Percentiles rank a stretch among this genome's conserved stretches.
phyloP scores from a whole-genome alignment of 2,888 invertebrate genomes.

The Coecobrya sp. region DNA sequence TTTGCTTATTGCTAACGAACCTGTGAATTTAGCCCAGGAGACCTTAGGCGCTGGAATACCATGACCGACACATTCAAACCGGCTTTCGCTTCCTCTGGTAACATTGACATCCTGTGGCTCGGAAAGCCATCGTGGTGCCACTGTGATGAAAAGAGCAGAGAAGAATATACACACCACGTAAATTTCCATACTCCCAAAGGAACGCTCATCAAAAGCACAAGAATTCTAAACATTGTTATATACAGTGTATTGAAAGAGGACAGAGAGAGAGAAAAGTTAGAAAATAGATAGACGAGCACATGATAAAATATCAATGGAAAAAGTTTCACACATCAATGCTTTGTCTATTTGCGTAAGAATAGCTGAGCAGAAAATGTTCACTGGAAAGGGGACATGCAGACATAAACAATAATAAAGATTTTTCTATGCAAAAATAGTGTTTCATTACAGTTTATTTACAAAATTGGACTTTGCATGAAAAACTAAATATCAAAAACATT shows the following conservation, averaged over 20 bases:
- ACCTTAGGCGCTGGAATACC: constrained; percentile 83
- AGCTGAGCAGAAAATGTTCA: neutral
- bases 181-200: constrained; percentile 68
- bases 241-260: neutral
- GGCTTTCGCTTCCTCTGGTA: constrained; percentile 83
- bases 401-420: neutral
- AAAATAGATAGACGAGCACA: neutral
- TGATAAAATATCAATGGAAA: constrained; percentile 27
- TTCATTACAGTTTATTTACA: neutral
- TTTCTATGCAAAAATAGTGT: neutral
- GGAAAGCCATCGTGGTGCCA: constrained; percentile 84
- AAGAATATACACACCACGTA: constrained; percentile 60
- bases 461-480: neutral
- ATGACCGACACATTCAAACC: constrained; percentile 83
- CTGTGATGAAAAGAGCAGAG: constrained; percentile 80
- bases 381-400: neutral
- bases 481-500: neutral
- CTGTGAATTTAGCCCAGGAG: constrained; percentile 84
- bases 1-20: constrained; percentile 76
- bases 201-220: constrained; percentile 77
- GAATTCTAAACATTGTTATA: constrained; percentile 38
- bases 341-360: neutral
- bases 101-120: constrained; percentile 85
- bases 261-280: neutral
- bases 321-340: neutral